Base-by-base conservation (phyloP, 2,888 invertebrate species). In the Brenthis ino region DNA sequence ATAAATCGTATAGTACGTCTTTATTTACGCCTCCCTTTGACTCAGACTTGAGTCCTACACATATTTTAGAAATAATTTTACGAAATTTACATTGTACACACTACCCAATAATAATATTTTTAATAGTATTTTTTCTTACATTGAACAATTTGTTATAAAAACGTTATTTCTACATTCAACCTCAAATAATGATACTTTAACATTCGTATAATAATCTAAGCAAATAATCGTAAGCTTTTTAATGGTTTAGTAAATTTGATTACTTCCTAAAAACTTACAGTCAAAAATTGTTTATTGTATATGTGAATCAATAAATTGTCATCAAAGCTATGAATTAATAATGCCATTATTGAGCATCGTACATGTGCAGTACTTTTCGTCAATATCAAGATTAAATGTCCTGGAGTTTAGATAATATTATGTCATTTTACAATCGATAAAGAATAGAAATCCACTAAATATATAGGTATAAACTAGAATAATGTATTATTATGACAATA, bases 131-230 rank as follows among this genome's bases (percentile, higher is more conserved):
- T 16, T 60, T 43, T 43, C 11, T 43, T 43, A 11, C 37, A 28
- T 50, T 16, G n/a, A 58, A 58, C n/a, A 58, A 48, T 58, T 33
- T 24, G n/a, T 60, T 50, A 60, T 33, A 60, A 50, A 60, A 60
- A 60, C 50, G 48, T 50, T 50, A 60, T 50, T 50, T 50, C 28
- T 50, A 60, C 48, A n/a, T 60, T 60, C 37, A 43, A 43, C 37
- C 37, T 43, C 2, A 43, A 11, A 43, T 50, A 50, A 60, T 60
- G 60, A 60, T 50, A 60, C 50, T 60, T 28, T 50, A 60, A 60
- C 60, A 33, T 60, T 60, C 28, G 5, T 50, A 28, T 50, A 12
- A 11, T 5, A 28, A 12, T 20, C 20, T 20, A 20, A 20, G 20
- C 20, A 20, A 20, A 20, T 20, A 20, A 20, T 20, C 20, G 28